Conservation (phyloP, 2,888 invertebrate genomes). For the Ctena decussata region DNA sequence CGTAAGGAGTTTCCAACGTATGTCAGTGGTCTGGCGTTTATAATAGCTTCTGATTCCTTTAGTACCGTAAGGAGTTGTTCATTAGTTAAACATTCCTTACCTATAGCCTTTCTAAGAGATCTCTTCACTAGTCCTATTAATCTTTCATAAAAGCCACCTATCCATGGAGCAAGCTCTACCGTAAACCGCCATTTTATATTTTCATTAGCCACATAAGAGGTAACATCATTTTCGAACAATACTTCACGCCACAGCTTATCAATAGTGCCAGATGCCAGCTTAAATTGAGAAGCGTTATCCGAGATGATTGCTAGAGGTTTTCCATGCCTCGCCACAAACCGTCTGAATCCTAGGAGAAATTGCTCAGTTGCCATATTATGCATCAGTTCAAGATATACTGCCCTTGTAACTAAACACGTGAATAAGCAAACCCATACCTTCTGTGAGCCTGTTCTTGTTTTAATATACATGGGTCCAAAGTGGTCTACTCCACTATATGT, state of each 20-base stretch:
- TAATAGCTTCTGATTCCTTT: slow-evolving; percentile 20
- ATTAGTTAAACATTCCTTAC: background rate
- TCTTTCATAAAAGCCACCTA: slow-evolving; percentile 25
- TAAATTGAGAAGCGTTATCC: slow-evolving; percentile 46
- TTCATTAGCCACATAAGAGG: slow-evolving; percentile 10
- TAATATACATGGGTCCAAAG: slow-evolving; percentile 43
- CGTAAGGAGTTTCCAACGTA: slow-evolving; percentile 35
- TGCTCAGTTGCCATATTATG: slow-evolving; percentile 36
- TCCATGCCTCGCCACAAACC: slow-evolving; percentile 33
- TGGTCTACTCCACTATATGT: slow-evolving; percentile 36
- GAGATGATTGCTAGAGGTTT: slow-evolving; percentile 18
- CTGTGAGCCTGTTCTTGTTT: background rate
- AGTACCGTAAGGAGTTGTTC: slow-evolving; percentile 19
- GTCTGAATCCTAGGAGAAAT: slow-evolving; percentile 36
- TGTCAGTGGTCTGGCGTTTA: slow-evolving; percentile 28
- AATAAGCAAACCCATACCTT: slow-evolving; percentile 55
- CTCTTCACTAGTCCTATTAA: slow-evolving; percentile 22
- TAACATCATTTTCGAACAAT: slow-evolving; percentile 14
- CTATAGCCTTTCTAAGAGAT: slow-evolving; percentile 8
- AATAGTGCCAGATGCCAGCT: slow-evolving; percentile 8
- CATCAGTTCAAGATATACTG: slow-evolving; percentile 45
- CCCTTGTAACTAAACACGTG: slow-evolving; percentile 44
- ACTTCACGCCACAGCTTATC: slow-evolving; percentile 19
- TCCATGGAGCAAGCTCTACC: slow-evolving; percentile 28
- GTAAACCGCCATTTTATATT: slow-evolving; percentile 13